Evolutionary conservation across 2,888 invertebrate genomes (phyloP).

Genomic region (Priocnemis perturbator): DNA sequence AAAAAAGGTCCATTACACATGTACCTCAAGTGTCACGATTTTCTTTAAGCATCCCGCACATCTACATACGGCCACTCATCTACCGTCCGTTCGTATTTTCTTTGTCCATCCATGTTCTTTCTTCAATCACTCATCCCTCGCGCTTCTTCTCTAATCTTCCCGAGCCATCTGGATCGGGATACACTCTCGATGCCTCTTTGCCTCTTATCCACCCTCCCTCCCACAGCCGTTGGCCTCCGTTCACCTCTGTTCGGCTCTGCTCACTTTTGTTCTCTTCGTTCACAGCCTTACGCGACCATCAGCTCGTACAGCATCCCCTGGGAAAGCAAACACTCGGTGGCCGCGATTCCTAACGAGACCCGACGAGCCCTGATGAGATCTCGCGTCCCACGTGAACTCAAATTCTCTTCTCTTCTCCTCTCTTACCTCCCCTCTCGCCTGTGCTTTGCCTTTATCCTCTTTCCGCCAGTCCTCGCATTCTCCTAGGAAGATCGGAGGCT

Average conservation of each 20-base stretch:
- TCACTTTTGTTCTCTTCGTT: not conserved
- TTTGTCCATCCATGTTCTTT: too few relatives aligned
- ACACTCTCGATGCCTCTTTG: not conserved
- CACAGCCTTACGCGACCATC: conserved; percentile 11
- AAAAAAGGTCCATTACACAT: too few relatives aligned
- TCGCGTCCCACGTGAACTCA: conserved; percentile 31
- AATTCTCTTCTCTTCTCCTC: conserved; percentile 16
- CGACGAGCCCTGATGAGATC: conserved; percentile 49
- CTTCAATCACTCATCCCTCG: too few relatives aligned
- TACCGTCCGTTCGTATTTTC: too few relatives aligned
- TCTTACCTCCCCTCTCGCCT: conserved; percentile 5
- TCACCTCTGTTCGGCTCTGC: too few relatives aligned
- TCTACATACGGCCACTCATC: too few relatives aligned
- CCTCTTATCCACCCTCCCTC: not conserved
- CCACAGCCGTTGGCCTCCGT: not conserved
- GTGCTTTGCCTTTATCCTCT: not conserved
- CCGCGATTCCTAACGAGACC: conserved; percentile 45
- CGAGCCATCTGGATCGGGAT: not conserved
- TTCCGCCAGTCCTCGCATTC: not conserved
- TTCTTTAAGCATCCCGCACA: too few relatives aligned
- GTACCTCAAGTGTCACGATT: too few relatives aligned
- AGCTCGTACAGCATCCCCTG: conserved; percentile 27
- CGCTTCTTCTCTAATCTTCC: too few relatives aligned
- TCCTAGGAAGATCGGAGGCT: too few relatives aligned
- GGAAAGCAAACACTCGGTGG: conserved; percentile 44